Percentiles rank a stretch among this genome's conserved stretches.
Conservation (phyloP, 2,797 vertebrate genomes). For the Strix occidentalis region DNA sequence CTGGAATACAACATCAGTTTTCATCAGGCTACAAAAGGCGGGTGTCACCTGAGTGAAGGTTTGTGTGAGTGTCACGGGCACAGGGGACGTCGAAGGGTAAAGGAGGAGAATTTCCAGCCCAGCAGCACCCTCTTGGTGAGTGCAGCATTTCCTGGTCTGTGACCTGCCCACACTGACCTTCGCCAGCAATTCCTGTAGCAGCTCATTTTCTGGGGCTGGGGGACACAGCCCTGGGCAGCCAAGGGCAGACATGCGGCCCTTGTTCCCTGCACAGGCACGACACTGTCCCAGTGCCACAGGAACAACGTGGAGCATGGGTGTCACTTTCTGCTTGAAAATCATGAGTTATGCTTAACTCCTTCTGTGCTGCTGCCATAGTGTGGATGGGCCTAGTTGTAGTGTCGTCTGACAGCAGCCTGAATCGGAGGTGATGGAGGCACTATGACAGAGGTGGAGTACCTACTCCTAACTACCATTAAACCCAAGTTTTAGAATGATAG, state of each 20-base stretch:
- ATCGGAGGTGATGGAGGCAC: neutral
- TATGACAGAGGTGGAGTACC: no score
- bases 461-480: neutral
- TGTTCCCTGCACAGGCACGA: neutral
- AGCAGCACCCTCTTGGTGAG: neutral
- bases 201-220: neutral
- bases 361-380: neutral
- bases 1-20: rapidly evolving
- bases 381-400: rapidly evolving
- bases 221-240: neutral
- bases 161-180: neutral
- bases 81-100: rapidly evolving
- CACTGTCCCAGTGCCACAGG: neutral
- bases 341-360: neutral
- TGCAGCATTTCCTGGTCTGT: neutral
- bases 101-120: neutral
- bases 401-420: neutral
- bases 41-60: neutral
- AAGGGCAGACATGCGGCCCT: neutral
- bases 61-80: neutral
- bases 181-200: neutral
- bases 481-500: neutral
- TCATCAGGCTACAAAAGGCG: neutral
- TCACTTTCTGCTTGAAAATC: neutral
- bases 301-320: no score